phyloP scores from a whole-genome alignment of 2,888 invertebrate genomes.

The Onchidella celtica region DNA sequence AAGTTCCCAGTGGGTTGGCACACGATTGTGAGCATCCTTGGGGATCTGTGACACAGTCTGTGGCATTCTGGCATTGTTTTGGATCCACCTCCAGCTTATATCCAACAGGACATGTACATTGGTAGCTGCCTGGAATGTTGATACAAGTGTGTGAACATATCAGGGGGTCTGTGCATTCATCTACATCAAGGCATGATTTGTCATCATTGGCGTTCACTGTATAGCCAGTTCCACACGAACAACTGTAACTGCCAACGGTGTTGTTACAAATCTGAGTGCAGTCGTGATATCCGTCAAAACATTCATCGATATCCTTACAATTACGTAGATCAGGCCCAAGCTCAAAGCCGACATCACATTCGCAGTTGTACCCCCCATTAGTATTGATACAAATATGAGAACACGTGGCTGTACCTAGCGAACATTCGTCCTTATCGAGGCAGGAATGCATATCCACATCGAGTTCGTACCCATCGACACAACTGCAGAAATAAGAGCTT shows the following conservation, averaged over 20 bases:
- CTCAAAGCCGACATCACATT: not conserved
- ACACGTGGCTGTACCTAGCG: not conserved
- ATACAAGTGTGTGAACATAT: not conserved
- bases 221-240: conserved; percentile 26
- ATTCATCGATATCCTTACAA: conserved; percentile 43
- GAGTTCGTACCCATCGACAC: not conserved
- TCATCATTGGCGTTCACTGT: not conserved
- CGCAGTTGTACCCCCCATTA: not conserved
- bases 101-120: not conserved
- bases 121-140: not conserved
- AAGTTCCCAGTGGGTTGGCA: not conserved
- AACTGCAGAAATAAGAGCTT: conserved; percentile 55
- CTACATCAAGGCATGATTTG: not conserved
- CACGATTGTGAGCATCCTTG: conserved; percentile 58
- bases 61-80: conserved; percentile 5
- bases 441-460: not conserved
- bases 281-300: conserved; percentile 20
- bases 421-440: not conserved
- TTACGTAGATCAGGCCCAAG: not conserved
- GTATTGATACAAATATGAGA: conserved; percentile 1
- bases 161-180: not conserved
- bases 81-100: not conserved
- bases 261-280: conserved; percentile 60
- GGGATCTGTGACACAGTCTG: conserved; percentile 49
- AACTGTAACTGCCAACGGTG: conserved; percentile 55